Percentiles rank a stretch among this genome's conserved stretches.
Conservation (phyloP, 2,888 invertebrate species). For the Lycophotia porphyrea region DNA sequence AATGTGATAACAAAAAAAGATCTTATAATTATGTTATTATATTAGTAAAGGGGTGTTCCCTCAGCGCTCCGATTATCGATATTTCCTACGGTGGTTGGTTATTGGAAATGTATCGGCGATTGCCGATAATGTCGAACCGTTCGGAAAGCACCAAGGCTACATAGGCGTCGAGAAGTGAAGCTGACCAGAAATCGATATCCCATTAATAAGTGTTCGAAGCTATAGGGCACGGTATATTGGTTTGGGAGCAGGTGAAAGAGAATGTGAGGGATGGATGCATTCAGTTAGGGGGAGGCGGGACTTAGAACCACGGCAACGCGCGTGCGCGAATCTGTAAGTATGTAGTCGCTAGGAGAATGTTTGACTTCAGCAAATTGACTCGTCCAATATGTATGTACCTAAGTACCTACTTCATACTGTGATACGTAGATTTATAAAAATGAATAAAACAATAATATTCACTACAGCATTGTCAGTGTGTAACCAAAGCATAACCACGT, state of each 20-base stretch:
- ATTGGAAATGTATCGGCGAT: conserved; percentile 89
- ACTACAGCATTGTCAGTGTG: neutral
- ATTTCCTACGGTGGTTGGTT: conserved; percentile 59
- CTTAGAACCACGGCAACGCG: conserved; percentile 30
- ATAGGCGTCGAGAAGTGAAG: conserved; percentile 80
- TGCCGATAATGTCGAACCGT: conserved; percentile 90
- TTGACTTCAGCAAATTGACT: conserved; percentile 25
- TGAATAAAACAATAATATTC: neutral
- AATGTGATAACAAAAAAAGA: neutral
- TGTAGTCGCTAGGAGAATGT: neutral
- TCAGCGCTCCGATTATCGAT: conserved; percentile 71
- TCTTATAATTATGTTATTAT: neutral
- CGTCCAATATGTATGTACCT: no score
- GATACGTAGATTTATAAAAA: conserved; percentile 3
- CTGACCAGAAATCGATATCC: conserved; percentile 89
- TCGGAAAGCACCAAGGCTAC: conserved; percentile 89
- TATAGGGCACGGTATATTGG: conserved; percentile 84
- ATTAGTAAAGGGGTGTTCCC: conserved; percentile 37
- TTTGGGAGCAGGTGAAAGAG: conserved; percentile 81
- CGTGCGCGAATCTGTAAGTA: conserved; percentile 52
- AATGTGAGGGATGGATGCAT: conserved; percentile 75
- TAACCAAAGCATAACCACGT: neutral
- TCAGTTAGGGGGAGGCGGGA: conserved; percentile 71
- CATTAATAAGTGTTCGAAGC: conserved; percentile 85
- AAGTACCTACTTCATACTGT: neutral